Base-by-base conservation (phyloP, 2,113 vertebrate genomes). In the Phyllopteryx taeniolatus region DNA sequence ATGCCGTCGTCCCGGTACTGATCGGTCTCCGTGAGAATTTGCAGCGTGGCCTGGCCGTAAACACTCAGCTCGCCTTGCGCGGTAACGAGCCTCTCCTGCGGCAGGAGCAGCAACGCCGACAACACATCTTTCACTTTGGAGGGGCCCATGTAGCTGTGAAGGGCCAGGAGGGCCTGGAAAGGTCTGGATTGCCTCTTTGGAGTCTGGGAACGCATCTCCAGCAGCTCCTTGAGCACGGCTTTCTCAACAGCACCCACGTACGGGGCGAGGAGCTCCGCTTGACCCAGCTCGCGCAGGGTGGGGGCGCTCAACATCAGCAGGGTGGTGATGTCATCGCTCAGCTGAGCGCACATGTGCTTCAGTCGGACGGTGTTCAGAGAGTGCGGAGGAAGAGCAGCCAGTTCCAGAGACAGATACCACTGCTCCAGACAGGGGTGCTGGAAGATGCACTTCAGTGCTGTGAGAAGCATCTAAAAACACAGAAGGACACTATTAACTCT, bases 331-430 rank as follows among this genome's bases (percentile, higher is more conserved):
- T 85, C 87, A 0, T 89, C 77, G 1, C 79, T 95, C 47, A 99
- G 77, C 51, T 88, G 90, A 84, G 88, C 71, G 0, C 94, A 94
- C 20, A 99, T 83, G 0, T 87, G 88, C 80, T 95, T 96, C 35
- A 94, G 90, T 0, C 86, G 83, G 62, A 95, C 51, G 0, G 95
- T 94, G 75, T 94, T 94, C 76, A 98, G 92, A 5, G 69, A 81
- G 68, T 96, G 93, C 0, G 91, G 85, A 1, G 96, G 96, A 4
- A 94, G 39, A 5, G 87, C 81, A 72, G 79, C 85, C 47, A 82
- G 86, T 60, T 98, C 94, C 89, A 95, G 69, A 68, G 96, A 94
- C 86, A 99, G 89, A 83, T 95, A 99, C 96, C 97, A 98, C 85
- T 90, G 93, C 81, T 95, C 91, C 85, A 99, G 42, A 0, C 86